Conservation (phyloP, 2,113 vertebrate genomes). For the Pelecanus crispus region DNA sequence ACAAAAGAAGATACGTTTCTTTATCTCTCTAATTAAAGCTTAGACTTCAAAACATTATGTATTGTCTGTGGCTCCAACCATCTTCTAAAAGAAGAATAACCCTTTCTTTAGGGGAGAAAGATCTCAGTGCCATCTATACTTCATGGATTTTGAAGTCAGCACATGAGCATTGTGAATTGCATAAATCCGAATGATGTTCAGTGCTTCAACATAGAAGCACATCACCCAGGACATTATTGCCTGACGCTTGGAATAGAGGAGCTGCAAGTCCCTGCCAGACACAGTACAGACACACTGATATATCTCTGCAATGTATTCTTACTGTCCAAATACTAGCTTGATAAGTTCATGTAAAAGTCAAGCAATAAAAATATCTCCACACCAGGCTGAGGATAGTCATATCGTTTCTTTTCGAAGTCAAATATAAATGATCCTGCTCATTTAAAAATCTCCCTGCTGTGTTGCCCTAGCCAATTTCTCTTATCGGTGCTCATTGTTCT, state of each 20-base stretch:
- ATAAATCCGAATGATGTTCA: not conserved
- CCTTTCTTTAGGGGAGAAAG: conserved; percentile 25
- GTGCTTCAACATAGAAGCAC: not conserved
- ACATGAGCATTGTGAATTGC: conserved; percentile 36
- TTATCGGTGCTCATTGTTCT: conserved; percentile 17
- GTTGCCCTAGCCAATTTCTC: conserved; percentile 20
- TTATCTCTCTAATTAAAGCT: conserved; percentile 71
- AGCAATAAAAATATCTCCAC: conserved; percentile 40
- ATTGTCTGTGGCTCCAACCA: conserved; percentile 17
- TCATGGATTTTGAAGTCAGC: conserved; percentile 55
- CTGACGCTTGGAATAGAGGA: conserved; percentile 28
- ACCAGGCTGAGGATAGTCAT: conserved; percentile 30
- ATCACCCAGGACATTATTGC: conserved; percentile 26
- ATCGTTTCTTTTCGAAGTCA: conserved; percentile 29
- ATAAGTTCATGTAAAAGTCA: conserved; percentile 54
- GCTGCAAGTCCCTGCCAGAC: conserved; percentile 36
- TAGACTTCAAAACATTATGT: conserved; percentile 45
- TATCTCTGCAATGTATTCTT: conserved; percentile 51
- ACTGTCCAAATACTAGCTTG: conserved; percentile 29
- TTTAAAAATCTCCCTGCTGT: conserved; percentile 45
- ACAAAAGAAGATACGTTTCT: conserved; percentile 62
- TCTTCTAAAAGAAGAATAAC: conserved; percentile 35
- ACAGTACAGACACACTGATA: not conserved
- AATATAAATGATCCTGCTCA: conserved; percentile 59
- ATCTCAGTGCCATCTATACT: not conserved